Base-by-base conservation (phyloP, 2,888 invertebrate genomes). In the Volucella inflata region DNA sequence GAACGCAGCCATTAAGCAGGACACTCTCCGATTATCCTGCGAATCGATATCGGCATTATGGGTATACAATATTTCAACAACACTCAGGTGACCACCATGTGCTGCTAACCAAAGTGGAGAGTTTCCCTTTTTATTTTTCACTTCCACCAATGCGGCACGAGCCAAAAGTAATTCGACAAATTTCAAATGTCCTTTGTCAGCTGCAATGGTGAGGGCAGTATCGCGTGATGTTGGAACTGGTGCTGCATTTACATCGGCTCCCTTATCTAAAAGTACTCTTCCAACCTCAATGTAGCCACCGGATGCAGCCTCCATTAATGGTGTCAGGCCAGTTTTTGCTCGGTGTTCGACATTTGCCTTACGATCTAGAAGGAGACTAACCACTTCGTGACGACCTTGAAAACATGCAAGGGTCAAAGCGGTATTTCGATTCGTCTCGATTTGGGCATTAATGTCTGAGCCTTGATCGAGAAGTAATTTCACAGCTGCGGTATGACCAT, bases 241-340 rank as follows among this genome's bases (percentile, higher is more conserved):
- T 16, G 98, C 96, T 44, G 99, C 99, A 93, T 99, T 99, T 0
- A 99, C 99, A 93, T 99, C 99, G 2, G 99, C 99, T 2, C 98
- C 98, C 93, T 98, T 98, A 91, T 98, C 98, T 51, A 99, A 93
- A 79, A 99, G 93, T 68, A 99, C 98, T 74, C 97, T 94, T 6
- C 99, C 99, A 50, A 99, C 99, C 90, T 99, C 99, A 70, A 99
- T 98, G 93, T 99, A 99, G 75, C 99, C 99, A 74, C 99, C 99
- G 90, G 98, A 98, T 0, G 99, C 99, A 60, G 99, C 99, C 93
- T 99, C 99, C 99, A 99, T 99, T 30, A 99, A 93, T 1, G 99
- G 99, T 14, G 99, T 99, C 76, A 99, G 94, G 0, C 99, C 99
- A 72, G 99, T 99, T 95, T 99, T 99, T 6, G 99, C 99, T 88